Evolutionary conservation across 2,113 vertebrate genomes (phyloP).

Genomic region (Girardinichthys multiradiatus): DNA sequence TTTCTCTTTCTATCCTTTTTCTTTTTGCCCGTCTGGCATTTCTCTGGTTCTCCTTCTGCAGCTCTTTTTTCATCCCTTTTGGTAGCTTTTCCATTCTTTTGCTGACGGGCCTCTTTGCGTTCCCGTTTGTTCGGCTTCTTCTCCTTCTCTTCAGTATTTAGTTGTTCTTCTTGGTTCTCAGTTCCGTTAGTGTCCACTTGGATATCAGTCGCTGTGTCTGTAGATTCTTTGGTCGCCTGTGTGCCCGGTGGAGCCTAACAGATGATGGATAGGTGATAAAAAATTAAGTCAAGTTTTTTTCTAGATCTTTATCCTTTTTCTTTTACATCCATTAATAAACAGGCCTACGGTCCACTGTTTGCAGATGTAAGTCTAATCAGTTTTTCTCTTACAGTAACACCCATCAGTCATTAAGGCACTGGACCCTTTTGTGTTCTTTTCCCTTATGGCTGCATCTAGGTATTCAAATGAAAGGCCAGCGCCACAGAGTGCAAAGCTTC

Average conservation of each 20-base stretch:
- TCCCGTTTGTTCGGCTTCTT: slow-evolving; percentile 87
- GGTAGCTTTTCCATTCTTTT: slow-evolving; percentile 81
- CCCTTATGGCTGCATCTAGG: background rate
- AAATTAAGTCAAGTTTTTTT: slow-evolving; percentile 5
- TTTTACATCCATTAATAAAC: background rate
- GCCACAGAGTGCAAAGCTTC: background rate
- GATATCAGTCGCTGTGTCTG: slow-evolving; percentile 24
- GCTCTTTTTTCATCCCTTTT: slow-evolving; percentile 66
- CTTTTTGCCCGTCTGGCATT: slow-evolving; percentile 28
- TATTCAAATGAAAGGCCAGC: background rate
- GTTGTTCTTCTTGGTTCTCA: slow-evolving; percentile 38
- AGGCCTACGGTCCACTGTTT: background rate
- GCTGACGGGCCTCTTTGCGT: slow-evolving; percentile 85
- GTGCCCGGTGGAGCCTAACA: slow-evolving; percentile 36
- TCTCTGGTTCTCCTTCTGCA: slow-evolving; percentile 48
- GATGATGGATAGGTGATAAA: background rate
- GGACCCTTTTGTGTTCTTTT: background rate
- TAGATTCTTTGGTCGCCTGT: background rate
- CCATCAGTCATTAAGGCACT: background rate
- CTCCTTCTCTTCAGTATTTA: slow-evolving; percentile 37
- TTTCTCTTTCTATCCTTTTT: slow-evolving; percentile 70
- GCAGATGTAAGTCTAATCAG: background rate
- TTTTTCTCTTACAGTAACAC: background rate
- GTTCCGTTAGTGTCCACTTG: slow-evolving; percentile 27
- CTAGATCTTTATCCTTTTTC: too few relatives aligned